Percentiles rank a stretch among this genome's conserved stretches.
Evolutionary conservation across 1,140 invertebrate species (phyloP).

Genomic region (Stratiolaelaps scimitus): DNA sequence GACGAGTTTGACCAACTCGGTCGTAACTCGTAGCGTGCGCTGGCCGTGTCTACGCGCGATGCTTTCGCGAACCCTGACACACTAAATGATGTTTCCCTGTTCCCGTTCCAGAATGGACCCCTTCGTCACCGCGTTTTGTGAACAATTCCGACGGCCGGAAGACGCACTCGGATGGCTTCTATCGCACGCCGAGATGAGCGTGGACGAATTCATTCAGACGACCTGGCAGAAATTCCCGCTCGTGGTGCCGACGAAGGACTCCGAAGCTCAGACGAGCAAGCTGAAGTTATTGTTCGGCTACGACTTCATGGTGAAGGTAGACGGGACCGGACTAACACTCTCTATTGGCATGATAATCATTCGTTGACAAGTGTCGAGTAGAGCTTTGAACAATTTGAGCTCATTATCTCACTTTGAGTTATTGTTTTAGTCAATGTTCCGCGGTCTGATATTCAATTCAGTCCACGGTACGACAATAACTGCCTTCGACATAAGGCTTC

Average conservation of each 20-base stretch:
- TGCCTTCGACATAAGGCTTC: too few relatives aligned
- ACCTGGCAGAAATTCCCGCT: not conserved
- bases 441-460: too few relatives aligned
- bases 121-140: not conserved
- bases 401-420: too few relatives aligned
- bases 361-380: not conserved
- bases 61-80: too few relatives aligned
- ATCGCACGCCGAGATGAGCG: not conserved
- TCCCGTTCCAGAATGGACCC: not conserved
- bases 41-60: too few relatives aligned
- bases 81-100: too few relatives aligned
- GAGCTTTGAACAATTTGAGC: too few relatives aligned
- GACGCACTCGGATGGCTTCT: not conserved
- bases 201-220: constrained; percentile 1
- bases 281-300: not conserved
- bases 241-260: not conserved
- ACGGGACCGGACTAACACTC: not conserved
- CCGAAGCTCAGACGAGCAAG: not conserved
- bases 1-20: too few relatives aligned
- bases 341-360: not conserved
- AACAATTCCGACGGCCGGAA: constrained; percentile 2
- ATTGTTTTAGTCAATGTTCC: too few relatives aligned
- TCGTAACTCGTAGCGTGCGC: too few relatives aligned
- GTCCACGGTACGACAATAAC: too few relatives aligned
- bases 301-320: not conserved